These are phyloP conservation scores for Chionomys nivalis DNA, from an alignment of 2,113 vertebrate species.

Conservation along the genomic window DNA sequence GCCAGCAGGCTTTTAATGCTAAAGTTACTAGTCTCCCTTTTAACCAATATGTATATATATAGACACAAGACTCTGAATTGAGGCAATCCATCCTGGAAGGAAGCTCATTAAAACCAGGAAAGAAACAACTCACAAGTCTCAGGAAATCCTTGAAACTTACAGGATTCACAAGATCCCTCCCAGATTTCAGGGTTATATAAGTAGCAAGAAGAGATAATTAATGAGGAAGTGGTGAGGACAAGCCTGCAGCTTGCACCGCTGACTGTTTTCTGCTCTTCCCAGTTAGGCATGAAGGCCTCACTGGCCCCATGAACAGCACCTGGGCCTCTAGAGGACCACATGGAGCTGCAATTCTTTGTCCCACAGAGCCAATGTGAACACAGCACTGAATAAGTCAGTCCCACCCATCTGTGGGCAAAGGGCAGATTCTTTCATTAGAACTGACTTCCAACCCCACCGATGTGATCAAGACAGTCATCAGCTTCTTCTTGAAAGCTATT, in stretches of 20 bases:
- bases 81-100: not conserved
- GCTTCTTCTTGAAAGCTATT: not conserved
- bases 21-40: not conserved
- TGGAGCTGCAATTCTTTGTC: not conserved
- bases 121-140: too few relatives aligned
- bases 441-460: not conserved
- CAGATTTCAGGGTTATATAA: not conserved
- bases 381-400: not conserved
- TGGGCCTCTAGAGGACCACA: not conserved
- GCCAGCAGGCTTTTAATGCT: not conserved
- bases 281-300: not conserved
- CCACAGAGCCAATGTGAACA: not conserved
- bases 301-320: not conserved
- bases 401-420: not conserved
- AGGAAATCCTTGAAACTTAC: not conserved
- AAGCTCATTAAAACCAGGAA: not conserved
- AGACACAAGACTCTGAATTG: not conserved
- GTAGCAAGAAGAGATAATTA: not conserved
- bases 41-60: not conserved
- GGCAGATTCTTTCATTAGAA: too few relatives aligned
- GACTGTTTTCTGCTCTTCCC: not conserved
- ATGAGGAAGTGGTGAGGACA: not conserved
- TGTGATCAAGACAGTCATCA: not conserved
- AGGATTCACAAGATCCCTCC: not conserved
- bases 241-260: accelerated